A percentile compares a stretch with the other conserved stretches of the same genome.
phyloP scores from a whole-genome alignment of 2,888 invertebrate species.

The Tridacna crocea region DNA sequence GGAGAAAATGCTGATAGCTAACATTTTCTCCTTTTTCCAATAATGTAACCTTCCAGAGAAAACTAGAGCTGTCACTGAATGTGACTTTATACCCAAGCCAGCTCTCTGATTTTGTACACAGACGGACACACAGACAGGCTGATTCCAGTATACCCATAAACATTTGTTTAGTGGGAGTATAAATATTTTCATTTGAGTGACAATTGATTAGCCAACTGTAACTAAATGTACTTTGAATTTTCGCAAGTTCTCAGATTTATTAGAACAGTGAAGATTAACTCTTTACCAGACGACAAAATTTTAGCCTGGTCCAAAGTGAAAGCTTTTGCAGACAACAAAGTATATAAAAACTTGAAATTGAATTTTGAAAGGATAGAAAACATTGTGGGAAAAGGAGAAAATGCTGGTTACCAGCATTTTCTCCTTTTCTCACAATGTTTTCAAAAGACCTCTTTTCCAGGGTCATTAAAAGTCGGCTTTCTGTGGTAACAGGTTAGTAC shows the following conservation, averaged over 20 bases:
- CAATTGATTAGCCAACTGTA: too few relatives aligned
- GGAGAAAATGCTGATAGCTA: background rate
- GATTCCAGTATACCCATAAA: too few relatives aligned
- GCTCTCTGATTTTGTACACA: too few relatives aligned
- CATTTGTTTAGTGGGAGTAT: too few relatives aligned
- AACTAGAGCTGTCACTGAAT: too few relatives aligned
- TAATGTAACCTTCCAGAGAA: background rate
- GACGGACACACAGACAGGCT: too few relatives aligned
- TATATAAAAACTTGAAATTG: background rate
- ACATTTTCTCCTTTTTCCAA: background rate
- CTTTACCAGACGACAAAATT: background rate
- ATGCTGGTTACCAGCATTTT: background rate
- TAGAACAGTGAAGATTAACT: background rate
- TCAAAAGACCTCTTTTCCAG: background rate
- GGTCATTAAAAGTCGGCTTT: background rate
- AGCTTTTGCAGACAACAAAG: background rate
- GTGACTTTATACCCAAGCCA: too few relatives aligned
- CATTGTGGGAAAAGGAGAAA: background rate
- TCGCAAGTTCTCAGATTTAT: too few relatives aligned
- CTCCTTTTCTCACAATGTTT: background rate
- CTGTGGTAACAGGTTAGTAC: background rate
- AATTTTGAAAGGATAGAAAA: background rate
- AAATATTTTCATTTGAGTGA: too few relatives aligned
- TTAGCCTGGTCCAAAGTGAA: background rate
- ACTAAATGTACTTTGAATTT: too few relatives aligned